Evolutionary conservation across 1,140 invertebrate species (phyloP).

Genomic region (Trichonephila clavipes): DNA sequence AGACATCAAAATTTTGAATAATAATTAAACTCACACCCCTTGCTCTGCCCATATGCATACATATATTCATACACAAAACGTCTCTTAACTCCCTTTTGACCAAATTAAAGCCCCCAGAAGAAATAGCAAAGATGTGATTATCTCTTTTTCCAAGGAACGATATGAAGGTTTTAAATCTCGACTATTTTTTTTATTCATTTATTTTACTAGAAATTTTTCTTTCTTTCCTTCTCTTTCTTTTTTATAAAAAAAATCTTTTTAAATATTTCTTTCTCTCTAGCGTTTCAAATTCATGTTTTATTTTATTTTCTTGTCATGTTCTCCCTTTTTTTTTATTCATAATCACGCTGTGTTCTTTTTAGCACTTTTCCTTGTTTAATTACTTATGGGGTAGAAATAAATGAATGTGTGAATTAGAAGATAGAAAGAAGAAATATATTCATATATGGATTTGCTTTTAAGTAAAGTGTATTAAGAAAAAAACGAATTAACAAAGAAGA

Average conservation of each 20-base stretch:
- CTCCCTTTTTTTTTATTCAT: slow-evolving; percentile 10
- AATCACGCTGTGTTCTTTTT: slow-evolving; percentile 23
- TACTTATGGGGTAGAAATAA: slow-evolving; percentile 50
- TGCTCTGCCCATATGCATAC: background rate
- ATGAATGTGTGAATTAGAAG: slow-evolving; percentile 61
- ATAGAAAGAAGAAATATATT: slow-evolving; percentile 48
- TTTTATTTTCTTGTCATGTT: slow-evolving; percentile 57
- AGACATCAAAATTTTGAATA: slow-evolving; percentile 62
- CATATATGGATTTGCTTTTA: slow-evolving; percentile 32
- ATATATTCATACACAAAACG: slow-evolving; percentile 53
- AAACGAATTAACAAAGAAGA: slow-evolving; percentile 30
- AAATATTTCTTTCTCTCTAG: slow-evolving; percentile 5
- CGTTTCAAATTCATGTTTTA: slow-evolving; percentile 43
- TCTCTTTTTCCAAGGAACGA: slow-evolving; percentile 53
- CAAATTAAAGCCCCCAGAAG: slow-evolving; percentile 63
- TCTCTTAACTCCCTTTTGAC: slow-evolving; percentile 68
- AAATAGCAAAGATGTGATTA: slow-evolving; percentile 55
- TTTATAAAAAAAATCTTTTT: background rate
- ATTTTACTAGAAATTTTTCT: slow-evolving; percentile 2
- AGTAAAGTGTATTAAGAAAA: slow-evolving; percentile 28
- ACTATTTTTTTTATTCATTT: slow-evolving; percentile 58
- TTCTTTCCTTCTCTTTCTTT: slow-evolving; percentile 7
- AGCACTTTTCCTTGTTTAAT: slow-evolving; percentile 57
- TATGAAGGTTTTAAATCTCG: slow-evolving; percentile 66
- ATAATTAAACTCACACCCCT: slow-evolving; percentile 44